Percentiles rank a stretch among this genome's conserved stretches.
Conservation (phyloP, 2,797 vertebrate species). For the Neopelma chrysocephalum region DNA sequence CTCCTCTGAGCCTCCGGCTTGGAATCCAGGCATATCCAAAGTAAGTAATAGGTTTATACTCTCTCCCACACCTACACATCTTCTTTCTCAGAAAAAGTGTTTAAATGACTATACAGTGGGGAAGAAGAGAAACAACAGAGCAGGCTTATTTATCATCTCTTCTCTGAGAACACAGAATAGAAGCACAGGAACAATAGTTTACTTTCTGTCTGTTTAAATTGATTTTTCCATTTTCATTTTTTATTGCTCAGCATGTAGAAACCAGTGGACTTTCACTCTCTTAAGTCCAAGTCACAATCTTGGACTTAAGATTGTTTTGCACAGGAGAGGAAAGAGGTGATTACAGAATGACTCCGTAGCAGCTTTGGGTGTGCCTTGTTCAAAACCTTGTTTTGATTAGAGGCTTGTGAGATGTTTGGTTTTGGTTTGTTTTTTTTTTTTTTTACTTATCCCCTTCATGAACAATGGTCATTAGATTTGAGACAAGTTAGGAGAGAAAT, state of each 20-base stretch:
- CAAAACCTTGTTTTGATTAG: constrained; percentile 13
- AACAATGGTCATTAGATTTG: background rate
- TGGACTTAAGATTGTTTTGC: constrained; percentile 27
- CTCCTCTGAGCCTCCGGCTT: background rate
- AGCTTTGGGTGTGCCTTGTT: constrained; percentile 42
- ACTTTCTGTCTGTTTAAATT: background rate
- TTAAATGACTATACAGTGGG: background rate
- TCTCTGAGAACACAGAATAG: background rate
- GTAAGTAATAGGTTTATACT: background rate
- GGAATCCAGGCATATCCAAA: background rate
- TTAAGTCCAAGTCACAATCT: too few relatives aligned
- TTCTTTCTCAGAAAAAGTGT: background rate
- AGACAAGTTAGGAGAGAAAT: background rate
- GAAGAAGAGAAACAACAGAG: background rate
- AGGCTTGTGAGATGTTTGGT: background rate
- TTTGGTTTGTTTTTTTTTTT: background rate
- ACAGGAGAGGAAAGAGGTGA: constrained; percentile 35
- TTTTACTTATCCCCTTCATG: background rate
- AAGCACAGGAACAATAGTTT: background rate
- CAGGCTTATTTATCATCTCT: background rate
- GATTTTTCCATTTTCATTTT: background rate
- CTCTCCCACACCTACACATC: background rate
- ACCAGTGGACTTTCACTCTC: background rate
- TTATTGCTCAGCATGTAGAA: background rate
- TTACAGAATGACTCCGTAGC: constrained; percentile 19